Evolutionary conservation across 2,113 vertebrate genomes (phyloP).

Genomic region (Elaphurus davidianus): DNA sequence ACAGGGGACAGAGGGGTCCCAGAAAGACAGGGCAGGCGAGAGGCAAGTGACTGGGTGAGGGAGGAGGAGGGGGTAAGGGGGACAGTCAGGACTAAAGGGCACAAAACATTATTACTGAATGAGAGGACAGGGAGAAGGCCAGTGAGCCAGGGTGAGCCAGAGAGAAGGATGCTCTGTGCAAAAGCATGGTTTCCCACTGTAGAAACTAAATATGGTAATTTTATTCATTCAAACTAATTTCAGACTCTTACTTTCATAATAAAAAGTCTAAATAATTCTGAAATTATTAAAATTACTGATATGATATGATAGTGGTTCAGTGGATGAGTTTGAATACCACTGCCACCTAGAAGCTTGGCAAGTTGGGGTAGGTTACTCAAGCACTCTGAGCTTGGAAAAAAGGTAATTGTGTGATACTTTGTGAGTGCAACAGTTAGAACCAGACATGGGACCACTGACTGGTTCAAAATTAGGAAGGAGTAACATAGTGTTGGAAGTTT

Average conservation of each 20-base stretch:
- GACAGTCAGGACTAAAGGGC: not conserved
- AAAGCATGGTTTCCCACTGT: not conserved
- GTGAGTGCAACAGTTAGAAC: not conserved
- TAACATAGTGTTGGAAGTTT: too few relatives aligned
- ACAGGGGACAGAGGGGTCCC: not conserved
- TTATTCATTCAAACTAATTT: not conserved
- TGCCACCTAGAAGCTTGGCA: not conserved
- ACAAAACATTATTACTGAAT: not conserved
- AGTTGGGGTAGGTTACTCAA: not conserved
- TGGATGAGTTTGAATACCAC: not conserved
- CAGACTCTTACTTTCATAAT: not conserved
- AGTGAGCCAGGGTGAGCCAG: fast-evolving
- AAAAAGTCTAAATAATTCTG: not conserved
- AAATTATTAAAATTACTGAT: not conserved
- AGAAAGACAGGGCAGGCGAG: not conserved
- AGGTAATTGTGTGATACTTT: too few relatives aligned
- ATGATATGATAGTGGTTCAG: not conserved
- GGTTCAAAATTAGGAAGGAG: not conserved
- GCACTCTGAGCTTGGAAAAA: not conserved
- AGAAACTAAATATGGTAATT: not conserved
- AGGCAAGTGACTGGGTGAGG: fast-evolving
- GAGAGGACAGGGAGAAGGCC: not conserved
- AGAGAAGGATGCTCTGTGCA: not conserved
- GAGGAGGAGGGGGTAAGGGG: not conserved
- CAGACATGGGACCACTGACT: not conserved